These are phyloP conservation scores for Nibea coibor DNA, from an alignment of 2,113 vertebrate genomes.

Conservation along the genomic window DNA sequence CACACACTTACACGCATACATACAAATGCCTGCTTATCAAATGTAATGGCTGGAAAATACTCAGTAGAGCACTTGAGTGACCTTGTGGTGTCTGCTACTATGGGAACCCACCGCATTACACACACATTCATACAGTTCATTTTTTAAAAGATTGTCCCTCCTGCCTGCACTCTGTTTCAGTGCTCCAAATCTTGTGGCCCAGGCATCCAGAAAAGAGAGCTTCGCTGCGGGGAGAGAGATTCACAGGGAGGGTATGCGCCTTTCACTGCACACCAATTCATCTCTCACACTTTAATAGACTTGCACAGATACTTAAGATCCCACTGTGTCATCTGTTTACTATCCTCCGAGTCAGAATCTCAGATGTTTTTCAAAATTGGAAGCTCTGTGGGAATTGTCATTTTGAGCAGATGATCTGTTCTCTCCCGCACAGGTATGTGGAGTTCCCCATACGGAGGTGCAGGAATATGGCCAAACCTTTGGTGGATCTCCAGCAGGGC, in stretches of 20 bases:
- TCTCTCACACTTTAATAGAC: conserved; percentile 32
- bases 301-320: conserved; percentile 24
- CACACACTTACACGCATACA: background rate
- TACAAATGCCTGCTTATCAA: conserved; percentile 14
- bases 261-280: conserved; percentile 24
- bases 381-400: background rate
- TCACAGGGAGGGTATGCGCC: conserved; percentile 82
- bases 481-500: conserved; percentile 86
- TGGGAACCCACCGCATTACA: background rate
- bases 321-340: conserved; percentile 28
- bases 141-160: conserved; percentile 34
- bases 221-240: conserved; percentile 91
- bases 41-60: conserved; percentile 22
- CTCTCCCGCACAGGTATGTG: conserved; percentile 63
- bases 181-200: conserved; percentile 92
- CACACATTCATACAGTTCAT: conserved; percentile 22
- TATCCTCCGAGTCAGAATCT: conserved; percentile 6
- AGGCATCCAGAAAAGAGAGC: conserved; percentile 87
- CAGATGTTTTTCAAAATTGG: background rate
- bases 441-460: conserved; percentile 91
- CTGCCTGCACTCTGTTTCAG: conserved; percentile 76
- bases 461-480: conserved; percentile 89
- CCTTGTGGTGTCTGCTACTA: conserved; percentile 37
- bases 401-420: conserved; percentile 12
- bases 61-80: conserved; percentile 10